Evolutionary conservation across 1,140 invertebrate genomes (phyloP).

Genomic region (Psilanteris sp.): DNA sequence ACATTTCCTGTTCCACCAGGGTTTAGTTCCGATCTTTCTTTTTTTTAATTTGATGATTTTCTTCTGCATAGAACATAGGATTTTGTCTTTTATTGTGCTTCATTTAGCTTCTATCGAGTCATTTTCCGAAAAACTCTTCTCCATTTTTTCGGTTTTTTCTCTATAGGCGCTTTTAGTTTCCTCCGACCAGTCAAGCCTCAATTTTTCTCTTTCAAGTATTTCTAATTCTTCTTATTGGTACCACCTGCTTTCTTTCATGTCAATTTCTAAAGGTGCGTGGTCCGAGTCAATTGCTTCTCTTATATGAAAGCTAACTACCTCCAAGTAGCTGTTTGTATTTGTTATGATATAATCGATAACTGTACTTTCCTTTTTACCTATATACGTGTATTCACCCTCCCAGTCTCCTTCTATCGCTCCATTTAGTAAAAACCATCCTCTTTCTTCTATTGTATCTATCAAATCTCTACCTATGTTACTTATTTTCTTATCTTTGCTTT

Average conservation of each 20-base stretch:
- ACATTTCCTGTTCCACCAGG: background rate
- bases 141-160: background rate
- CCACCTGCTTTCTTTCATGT: background rate
- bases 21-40: background rate
- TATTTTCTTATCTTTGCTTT: background rate
- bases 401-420: background rate
- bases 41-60: background rate
- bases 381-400: background rate
- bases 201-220: background rate
- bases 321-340: background rate
- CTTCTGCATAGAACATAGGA: too few species aligned
- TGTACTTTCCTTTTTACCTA: background rate
- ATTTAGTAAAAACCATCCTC: background rate
- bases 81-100: background rate
- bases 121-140: too few species aligned
- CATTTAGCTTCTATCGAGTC: background rate
- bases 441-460: background rate
- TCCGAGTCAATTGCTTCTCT: background rate
- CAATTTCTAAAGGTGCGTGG: background rate
- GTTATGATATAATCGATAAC: background rate
- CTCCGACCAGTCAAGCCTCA: background rate
- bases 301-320: background rate
- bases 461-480: background rate
- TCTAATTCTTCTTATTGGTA: background rate
- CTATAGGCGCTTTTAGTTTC: background rate